Evolutionary conservation across 2,888 invertebrate genomes (phyloP).

Genomic region (Amitus sp.): DNA sequence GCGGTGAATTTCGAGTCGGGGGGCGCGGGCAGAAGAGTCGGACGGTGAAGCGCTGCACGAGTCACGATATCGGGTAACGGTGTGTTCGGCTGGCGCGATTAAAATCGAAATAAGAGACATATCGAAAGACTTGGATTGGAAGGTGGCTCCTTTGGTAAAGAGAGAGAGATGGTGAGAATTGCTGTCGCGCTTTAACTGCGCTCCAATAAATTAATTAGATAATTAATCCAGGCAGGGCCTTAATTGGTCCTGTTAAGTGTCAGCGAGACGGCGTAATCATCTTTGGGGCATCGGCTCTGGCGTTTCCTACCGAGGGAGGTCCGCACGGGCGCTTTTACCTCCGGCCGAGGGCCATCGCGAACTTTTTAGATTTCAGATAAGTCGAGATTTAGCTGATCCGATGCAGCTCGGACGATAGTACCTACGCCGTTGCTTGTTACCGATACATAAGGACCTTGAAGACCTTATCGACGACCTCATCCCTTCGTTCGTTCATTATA

Average conservation of each 20-base stretch:
- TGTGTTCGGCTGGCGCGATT: slow-evolving; percentile 34
- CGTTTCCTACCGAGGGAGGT: slow-evolving; percentile 16
- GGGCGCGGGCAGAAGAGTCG: slow-evolving; percentile 25
- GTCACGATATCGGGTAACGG: slow-evolving; percentile 29
- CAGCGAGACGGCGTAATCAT: slow-evolving; percentile 53
- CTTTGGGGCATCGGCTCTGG: slow-evolving; percentile 43
- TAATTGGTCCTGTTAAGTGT: slow-evolving; percentile 66
- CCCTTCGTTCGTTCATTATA: background rate
- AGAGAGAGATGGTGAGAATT: slow-evolving; percentile 15
- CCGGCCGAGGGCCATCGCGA: slow-evolving; percentile 43
- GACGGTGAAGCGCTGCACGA: slow-evolving; percentile 33
- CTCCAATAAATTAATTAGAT: slow-evolving; percentile 64
- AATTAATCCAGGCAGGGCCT: slow-evolving; percentile 65
- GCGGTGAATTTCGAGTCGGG: slow-evolving; percentile 27
- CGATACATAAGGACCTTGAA: slow-evolving; percentile 32
- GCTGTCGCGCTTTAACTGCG: slow-evolving; percentile 10
- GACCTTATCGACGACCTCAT: slow-evolving; percentile 27
- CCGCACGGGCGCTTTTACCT: slow-evolving; percentile 21
- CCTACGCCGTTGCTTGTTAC: slow-evolving; percentile 50
- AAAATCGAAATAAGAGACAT: slow-evolving; percentile 35
- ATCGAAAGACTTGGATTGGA: slow-evolving; percentile 6
- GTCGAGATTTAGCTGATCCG: slow-evolving; percentile 62
- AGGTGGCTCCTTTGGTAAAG: slow-evolving; percentile 6
- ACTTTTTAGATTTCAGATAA: slow-evolving; percentile 63
- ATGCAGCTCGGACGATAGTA: slow-evolving; percentile 54